These are phyloP conservation scores for Dendropsophus ebraccatus DNA, from an alignment of 2,113 vertebrate genomes.

Conservation along the genomic window DNA sequence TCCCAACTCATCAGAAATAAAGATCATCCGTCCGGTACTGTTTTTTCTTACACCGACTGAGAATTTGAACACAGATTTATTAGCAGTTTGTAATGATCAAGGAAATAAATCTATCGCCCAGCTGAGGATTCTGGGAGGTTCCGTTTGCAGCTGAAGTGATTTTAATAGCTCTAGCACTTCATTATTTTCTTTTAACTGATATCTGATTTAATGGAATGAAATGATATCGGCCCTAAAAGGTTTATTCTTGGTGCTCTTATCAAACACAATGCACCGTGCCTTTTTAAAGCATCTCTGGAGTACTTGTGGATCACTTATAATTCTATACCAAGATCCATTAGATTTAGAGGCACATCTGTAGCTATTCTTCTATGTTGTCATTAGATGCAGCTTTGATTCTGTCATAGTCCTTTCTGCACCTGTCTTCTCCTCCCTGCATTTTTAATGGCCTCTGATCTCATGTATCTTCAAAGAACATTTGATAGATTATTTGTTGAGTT, in stretches of 20 bases:
- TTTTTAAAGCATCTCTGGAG: neutral
- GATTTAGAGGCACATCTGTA: neutral
- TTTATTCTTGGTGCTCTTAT: neutral
- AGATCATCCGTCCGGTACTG: too few species aligned
- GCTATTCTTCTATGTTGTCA: neutral
- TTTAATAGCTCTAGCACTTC: neutral
- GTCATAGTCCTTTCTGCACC: neutral
- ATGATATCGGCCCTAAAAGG: constrained; percentile 4
- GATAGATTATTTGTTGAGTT: neutral
- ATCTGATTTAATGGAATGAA: neutral
- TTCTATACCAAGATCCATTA: neutral
- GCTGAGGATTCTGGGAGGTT: neutral
- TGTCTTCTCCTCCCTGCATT: neutral
- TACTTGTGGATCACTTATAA: neutral
- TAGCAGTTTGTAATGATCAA: neutral
- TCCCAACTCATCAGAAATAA: too few species aligned
- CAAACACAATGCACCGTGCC: neutral
- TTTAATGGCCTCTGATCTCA: neutral
- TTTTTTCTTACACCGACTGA: too few species aligned
- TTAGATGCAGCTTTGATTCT: neutral
- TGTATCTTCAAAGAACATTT: neutral
- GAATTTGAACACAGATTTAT: neutral
- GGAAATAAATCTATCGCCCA: neutral
- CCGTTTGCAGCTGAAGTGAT: neutral
- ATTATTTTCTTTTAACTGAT: constrained; percentile 16